Conservation (phyloP, 2,113 vertebrate genomes). For the Syngnathus scovelli region DNA sequence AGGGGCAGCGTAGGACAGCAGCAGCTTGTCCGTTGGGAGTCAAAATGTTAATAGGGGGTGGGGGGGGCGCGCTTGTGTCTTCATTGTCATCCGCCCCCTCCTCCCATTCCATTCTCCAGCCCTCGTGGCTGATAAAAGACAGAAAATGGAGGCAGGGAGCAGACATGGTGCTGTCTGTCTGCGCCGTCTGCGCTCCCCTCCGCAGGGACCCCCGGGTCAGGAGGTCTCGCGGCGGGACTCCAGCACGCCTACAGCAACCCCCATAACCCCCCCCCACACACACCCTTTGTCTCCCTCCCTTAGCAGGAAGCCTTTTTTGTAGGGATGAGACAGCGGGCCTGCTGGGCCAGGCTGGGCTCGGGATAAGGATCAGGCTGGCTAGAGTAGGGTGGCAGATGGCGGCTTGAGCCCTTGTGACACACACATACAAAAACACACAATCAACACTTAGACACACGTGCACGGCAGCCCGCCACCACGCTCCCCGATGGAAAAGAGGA, state of each 20-base stretch:
- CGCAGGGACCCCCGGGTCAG: slow-evolving; percentile 52
- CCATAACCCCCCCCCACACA: slow-evolving; percentile 36
- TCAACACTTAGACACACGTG: slow-evolving; percentile 35
- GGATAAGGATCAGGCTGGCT: slow-evolving; percentile 64
- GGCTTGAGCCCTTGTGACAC: slow-evolving; percentile 76
- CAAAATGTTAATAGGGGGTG: slow-evolving; percentile 54
- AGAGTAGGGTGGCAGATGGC: slow-evolving; percentile 83
- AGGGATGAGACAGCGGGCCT: slow-evolving; percentile 56
- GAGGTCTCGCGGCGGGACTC: slow-evolving; percentile 44
- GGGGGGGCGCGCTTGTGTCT: slow-evolving; percentile 42
- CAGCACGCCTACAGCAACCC: slow-evolving; percentile 32
- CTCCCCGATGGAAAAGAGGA: slow-evolving; percentile 30
- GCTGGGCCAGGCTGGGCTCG: slow-evolving; percentile 52
- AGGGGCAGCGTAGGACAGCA: slow-evolving; percentile 42
- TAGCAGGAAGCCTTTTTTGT: slow-evolving; percentile 57
- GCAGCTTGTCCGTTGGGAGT: slow-evolving; percentile 53
- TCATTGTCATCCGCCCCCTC: slow-evolving; percentile 60
- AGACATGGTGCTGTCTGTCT: slow-evolving; percentile 62
- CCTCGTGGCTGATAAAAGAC: slow-evolving; percentile 60
- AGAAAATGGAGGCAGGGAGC: slow-evolving; percentile 35
- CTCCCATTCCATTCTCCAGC: slow-evolving; percentile 37
- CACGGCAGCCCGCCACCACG: slow-evolving; percentile 21
- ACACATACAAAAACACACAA: slow-evolving; percentile 57
- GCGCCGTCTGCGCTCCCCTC: slow-evolving; percentile 47
- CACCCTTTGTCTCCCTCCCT: slow-evolving; percentile 8